Percentiles rank a stretch among this genome's conserved stretches.
Evolutionary conservation across 2,888 invertebrate genomes (phyloP).

Genomic region (Eupelmus urozonus): DNA sequence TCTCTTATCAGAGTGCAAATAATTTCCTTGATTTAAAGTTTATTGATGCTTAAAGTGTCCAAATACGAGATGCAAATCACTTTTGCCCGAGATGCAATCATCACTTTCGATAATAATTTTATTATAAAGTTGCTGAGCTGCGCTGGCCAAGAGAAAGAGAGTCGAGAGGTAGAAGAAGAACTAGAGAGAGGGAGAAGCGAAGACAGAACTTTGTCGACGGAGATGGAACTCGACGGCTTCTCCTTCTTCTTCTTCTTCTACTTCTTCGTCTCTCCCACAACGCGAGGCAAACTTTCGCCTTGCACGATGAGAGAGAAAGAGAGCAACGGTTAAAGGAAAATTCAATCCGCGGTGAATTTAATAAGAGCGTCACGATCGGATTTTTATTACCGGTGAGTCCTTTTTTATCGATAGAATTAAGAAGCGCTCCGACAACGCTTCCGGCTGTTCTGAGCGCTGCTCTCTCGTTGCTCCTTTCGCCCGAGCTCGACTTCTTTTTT

Average conservation of each 20-base stretch:
- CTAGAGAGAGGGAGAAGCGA: conserved; percentile 46
- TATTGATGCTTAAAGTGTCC: conserved; percentile 27
- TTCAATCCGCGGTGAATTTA: conserved; percentile 62
- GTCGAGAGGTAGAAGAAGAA: conserved; percentile 17
- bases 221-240: conserved; percentile 52
- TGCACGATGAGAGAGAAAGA: conserved; percentile 27
- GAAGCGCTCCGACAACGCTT: conserved; percentile 60
- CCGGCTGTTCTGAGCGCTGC: conserved; percentile 45
- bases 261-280: neutral
- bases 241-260: conserved; percentile 40
- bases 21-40: conserved; percentile 23
- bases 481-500: conserved; percentile 10
- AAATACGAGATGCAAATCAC: conserved; percentile 51
- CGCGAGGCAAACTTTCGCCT: conserved; percentile 52
- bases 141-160: conserved; percentile 7
- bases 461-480: conserved; percentile 4
- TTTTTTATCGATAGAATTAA: conserved; percentile 69
- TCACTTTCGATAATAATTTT: conserved; percentile 56
- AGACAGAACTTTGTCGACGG: conserved; percentile 51
- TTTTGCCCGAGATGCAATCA: conserved; percentile 47
- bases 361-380: conserved; percentile 62
- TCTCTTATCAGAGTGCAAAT: neutral
- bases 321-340: conserved; percentile 60
- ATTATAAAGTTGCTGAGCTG: conserved; percentile 50
- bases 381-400: conserved; percentile 62